Base-by-base conservation (phyloP, 2,797 vertebrate species). In the Sciurus carolinensis region DNA sequence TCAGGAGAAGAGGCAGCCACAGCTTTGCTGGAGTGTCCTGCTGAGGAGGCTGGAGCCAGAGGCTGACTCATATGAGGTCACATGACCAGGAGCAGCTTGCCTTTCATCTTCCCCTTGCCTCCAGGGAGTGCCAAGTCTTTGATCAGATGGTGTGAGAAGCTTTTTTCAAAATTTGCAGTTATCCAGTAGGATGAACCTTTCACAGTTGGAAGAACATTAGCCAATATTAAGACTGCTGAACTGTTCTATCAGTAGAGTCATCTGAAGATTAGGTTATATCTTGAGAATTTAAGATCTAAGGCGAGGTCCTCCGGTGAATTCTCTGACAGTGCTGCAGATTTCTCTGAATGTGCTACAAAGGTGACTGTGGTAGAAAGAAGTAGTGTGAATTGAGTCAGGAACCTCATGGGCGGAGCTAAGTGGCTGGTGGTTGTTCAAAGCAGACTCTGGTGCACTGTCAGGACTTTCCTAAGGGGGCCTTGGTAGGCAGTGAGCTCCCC, bases 61-160 rank as follows among this genome's bases (percentile, higher is more conserved):
- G 52, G 44, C 36, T 86, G 91, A 95, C 72, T 91, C 95, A 64
- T 0, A 67, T 36, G 90, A 33, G 50, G 22, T 47, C 66, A 17
- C 11, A 20, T 64, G 89, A 82, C 79, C 17, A 20, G 69, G 30
- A 52, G 44, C 1, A 5, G n/a, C 50, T 76, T 28, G 80, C 36
- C 52, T 93, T 87, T 83, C 36, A 64, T 83, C 39, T 67, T 17
- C 42, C 76, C 0, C 1, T 50, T 62, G 52, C 24, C 66, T 10
- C 54, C 20, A 91, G 89, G 90, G 95, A 91, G 81, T 6, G 1
- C 42, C 3, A 2, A 0, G 44, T 62, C 66, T 89, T 92, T 36
- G 33, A 86, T 91, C 67, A 89, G 95, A 84, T 71, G 69, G 66
- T 42, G n/a, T 17, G 62, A 84, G 80, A 85, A 75, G n/a, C 36